Conservation (phyloP, 2,888 invertebrate genomes). For the Harpagoxenus sublaevis region DNA sequence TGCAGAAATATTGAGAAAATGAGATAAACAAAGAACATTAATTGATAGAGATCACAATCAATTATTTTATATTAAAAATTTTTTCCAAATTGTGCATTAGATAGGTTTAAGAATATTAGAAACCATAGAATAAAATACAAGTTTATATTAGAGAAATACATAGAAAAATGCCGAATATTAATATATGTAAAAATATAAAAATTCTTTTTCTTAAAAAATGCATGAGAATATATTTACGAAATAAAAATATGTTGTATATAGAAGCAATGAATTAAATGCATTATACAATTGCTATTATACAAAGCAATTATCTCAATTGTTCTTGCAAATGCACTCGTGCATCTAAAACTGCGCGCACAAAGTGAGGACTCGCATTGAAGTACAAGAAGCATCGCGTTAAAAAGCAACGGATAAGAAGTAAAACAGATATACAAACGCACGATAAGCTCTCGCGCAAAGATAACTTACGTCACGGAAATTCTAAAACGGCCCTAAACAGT, state of each 20-base stretch:
- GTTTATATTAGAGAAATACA: not conserved
- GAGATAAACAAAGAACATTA: not conserved
- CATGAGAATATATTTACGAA: not conserved
- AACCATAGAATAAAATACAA: not conserved
- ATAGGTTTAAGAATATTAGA: not conserved
- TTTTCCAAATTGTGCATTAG: not conserved
- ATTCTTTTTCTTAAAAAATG: not conserved
- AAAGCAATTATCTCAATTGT: not conserved
- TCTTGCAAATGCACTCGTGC: not conserved
- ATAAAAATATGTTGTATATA: not conserved
- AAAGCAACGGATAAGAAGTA: slow-evolving; percentile 45
- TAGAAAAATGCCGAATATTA: not conserved
- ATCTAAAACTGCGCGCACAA: slow-evolving; percentile 3
- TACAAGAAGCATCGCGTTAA: not conserved
- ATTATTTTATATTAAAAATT: not conserved
- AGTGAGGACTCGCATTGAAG: not conserved
- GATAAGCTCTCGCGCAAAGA: slow-evolving; percentile 72
- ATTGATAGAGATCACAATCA: not conserved
- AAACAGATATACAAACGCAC: slow-evolving; percentile 33
- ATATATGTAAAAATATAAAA: not conserved
- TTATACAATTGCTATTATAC: slow-evolving; percentile 4
- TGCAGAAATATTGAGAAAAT: slow-evolving; percentile 1
- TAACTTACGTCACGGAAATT: slow-evolving; percentile 79
- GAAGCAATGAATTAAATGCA: not conserved
- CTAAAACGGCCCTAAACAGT: slow-evolving; percentile 73